Percentiles rank a stretch among this genome's conserved stretches.
These are phyloP conservation scores for Orycteropus afer DNA, from an alignment of 2,113 vertebrate species.

Conservation along the genomic window DNA sequence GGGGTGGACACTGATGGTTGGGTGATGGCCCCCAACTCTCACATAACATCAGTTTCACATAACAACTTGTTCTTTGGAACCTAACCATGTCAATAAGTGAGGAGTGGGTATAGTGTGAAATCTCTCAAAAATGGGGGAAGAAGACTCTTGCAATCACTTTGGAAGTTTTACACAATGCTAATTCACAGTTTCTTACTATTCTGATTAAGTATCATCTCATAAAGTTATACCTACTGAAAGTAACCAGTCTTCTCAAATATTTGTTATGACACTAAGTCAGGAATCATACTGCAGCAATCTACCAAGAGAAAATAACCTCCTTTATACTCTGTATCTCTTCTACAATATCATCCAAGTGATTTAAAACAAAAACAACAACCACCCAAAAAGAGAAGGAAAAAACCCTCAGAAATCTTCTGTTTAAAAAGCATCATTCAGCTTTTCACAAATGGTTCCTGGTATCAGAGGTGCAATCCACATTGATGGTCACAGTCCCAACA, in stretches of 20 bases:
- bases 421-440: neutral
- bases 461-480: neutral
- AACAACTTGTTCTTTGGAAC: too few relatives aligned
- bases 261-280: slow-evolving; percentile 13
- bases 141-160: neutral
- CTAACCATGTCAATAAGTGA: too few relatives aligned
- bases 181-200: slow-evolving; percentile 25
- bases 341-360: neutral
- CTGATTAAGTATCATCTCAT: neutral
- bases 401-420: neutral
- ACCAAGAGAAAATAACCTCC: neutral
- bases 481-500: neutral
- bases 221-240: neutral
- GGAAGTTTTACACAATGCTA: neutral
- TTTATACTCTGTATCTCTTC: neutral
- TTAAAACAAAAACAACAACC: neutral
- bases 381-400: too few relatives aligned
- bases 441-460: neutral
- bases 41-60: too few relatives aligned
- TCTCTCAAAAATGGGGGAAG: neutral
- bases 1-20: too few relatives aligned
- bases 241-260: neutral
- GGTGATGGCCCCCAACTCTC: too few relatives aligned
- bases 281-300: slow-evolving; percentile 3
- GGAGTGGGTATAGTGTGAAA: neutral